Conservation (phyloP, 2,113 vertebrate genomes). For the Eulacestoma nigropectus region DNA sequence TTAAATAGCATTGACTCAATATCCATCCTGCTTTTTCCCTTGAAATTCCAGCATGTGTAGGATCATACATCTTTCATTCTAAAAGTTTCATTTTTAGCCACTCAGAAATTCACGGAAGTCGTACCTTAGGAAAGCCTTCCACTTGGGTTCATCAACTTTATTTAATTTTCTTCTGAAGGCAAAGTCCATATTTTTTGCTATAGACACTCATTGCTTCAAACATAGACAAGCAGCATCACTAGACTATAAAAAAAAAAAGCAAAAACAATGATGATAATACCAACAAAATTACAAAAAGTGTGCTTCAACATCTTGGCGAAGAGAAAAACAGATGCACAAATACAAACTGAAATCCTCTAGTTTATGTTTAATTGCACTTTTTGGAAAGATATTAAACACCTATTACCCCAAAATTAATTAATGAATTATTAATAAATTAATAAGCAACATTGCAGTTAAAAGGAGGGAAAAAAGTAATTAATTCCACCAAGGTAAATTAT, state of each 20-base stretch:
- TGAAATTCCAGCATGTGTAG: background rate
- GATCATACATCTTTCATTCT: background rate
- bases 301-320: background rate
- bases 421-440: background rate
- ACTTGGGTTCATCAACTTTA: background rate
- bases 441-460: conserved; percentile 2
- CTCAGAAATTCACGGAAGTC: background rate
- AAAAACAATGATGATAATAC: background rate
- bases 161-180: background rate
- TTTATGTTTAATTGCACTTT: background rate
- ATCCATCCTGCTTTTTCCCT: background rate
- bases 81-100: background rate
- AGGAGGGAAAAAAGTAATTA: conserved; percentile 4
- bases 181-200: background rate
- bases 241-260: background rate
- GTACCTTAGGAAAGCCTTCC: background rate
- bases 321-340: background rate
- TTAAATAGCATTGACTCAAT: background rate
- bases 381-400: background rate
- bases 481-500: conserved; percentile 39
- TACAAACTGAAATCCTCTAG: background rate
- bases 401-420: background rate
- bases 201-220: background rate
- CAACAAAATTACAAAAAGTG: background rate
- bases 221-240: background rate